These are phyloP conservation scores for Zygaena filipendulae DNA, from an alignment of 2,888 invertebrate genomes.

Conservation along the genomic window DNA sequence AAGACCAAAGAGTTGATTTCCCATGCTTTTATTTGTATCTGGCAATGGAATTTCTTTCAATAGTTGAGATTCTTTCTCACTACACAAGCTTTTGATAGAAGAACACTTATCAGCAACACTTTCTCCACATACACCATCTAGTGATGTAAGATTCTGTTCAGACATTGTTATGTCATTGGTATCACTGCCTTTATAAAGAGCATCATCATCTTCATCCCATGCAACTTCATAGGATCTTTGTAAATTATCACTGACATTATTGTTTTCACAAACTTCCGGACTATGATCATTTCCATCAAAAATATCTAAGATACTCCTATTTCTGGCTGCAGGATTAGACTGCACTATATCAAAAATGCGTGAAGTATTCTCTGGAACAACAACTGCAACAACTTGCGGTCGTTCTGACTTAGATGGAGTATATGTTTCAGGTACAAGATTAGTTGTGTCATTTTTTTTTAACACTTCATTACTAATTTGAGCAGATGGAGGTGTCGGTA, in stretches of 20 bases:
- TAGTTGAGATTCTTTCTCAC: too few species aligned
- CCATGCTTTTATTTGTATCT: too few species aligned
- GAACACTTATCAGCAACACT: too few species aligned
- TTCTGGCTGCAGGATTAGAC: slow-evolving; percentile 34
- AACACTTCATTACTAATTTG: slow-evolving; percentile 23
- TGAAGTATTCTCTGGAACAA: slow-evolving; percentile 18
- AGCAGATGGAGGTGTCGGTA: neutral
- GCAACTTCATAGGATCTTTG: slow-evolving; percentile 37
- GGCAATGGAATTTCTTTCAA: too few species aligned
- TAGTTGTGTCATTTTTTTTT: slow-evolving; percentile 29
- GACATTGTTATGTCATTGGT: too few species aligned
- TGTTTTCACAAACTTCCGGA: slow-evolving; percentile 23
- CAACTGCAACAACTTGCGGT: too few species aligned
- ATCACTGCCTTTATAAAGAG: slow-evolving; percentile 43
- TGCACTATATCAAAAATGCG: slow-evolving; percentile 47
- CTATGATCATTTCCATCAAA: slow-evolving; percentile 34
- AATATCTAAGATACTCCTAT: slow-evolving; percentile 54
- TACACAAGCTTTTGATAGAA: too few species aligned
- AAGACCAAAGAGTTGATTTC: too few species aligned
- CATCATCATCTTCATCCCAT: slow-evolving; percentile 62
- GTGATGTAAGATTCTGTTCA: too few species aligned
- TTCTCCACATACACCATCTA: too few species aligned
- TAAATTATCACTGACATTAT: slow-evolving; percentile 27
- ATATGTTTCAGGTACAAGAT: slow-evolving; percentile 12
- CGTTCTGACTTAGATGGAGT: neutral